These are phyloP conservation scores for Lamellibrachia luymesi DNA, from an alignment of 1,140 invertebrate genomes.

Conservation along the genomic window DNA sequence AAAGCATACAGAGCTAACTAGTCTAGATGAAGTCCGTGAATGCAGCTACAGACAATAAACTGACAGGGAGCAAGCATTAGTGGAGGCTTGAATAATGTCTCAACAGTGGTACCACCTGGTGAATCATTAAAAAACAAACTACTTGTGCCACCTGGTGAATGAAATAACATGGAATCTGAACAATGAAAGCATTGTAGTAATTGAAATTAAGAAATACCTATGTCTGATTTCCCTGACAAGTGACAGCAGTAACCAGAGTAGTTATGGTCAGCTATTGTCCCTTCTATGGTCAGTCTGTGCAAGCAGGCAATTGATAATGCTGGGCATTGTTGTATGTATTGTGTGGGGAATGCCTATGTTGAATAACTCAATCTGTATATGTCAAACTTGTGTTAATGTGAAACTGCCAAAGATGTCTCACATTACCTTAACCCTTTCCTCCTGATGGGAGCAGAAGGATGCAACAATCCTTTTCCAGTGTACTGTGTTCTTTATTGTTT, in stretches of 20 bases:
- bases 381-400: background rate
- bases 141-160: background rate
- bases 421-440: background rate
- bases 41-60: background rate
- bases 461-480: too few relatives aligned
- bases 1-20: background rate
- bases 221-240: background rate
- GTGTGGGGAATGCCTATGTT: background rate
- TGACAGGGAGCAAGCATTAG: background rate
- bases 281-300: background rate
- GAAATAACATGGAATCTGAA: background rate
- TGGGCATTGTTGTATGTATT: background rate
- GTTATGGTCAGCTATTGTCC: background rate
- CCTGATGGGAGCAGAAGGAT: too few relatives aligned
- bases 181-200: background rate
- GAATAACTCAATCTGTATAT: background rate
- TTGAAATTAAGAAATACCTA: background rate
- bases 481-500: too few relatives aligned
- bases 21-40: too few relatives aligned
- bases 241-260: background rate
- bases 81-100: background rate
- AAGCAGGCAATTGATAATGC: background rate
- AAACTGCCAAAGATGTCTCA: background rate
- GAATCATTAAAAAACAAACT: background rate
- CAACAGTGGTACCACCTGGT: background rate